Percentiles rank a stretch among this genome's conserved stretches.
Conservation (phyloP, 37 sponge, comb jelly and placozoan species). For the Oscarella lobularis region DNA sequence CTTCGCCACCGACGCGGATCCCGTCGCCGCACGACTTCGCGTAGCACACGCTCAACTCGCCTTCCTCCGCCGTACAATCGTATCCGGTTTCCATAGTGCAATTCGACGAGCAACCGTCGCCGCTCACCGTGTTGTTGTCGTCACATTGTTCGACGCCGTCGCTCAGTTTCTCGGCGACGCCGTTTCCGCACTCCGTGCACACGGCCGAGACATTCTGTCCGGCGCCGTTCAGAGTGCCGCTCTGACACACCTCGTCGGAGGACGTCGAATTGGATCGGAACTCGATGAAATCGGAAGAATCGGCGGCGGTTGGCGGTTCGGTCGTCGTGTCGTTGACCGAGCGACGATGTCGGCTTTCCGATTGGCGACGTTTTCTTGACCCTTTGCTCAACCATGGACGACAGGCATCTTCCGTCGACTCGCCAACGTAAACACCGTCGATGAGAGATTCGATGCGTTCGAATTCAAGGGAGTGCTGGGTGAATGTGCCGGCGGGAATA, state of each 20-base stretch:
- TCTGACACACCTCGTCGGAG: not conserved
- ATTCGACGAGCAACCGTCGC: not conserved
- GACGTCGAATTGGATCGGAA: not conserved
- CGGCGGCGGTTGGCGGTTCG: no score
- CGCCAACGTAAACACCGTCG: no score
- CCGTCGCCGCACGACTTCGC: not conserved
- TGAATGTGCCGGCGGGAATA: not conserved
- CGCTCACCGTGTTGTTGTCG: not conserved
- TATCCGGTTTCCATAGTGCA: not conserved
- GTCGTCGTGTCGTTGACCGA: no score
- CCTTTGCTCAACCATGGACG: no score
- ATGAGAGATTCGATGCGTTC: no score
- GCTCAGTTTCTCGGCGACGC: slow-evolving; percentile 1
- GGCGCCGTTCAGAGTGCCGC: no score
- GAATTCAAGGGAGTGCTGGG: no score
- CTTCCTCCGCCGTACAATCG: not conserved
- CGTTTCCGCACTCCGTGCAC: not conserved
- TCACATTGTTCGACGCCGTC: not conserved
- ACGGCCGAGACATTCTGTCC: not conserved
- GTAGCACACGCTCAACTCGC: not conserved
- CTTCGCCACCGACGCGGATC: not conserved
- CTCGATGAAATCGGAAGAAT: no score
- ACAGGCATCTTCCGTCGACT: no score
- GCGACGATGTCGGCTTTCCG: no score
- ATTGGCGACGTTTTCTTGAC: no score